Evolutionary conservation across 2,113 vertebrate species (phyloP), one percentile per base, ranked within the genome.

Genomic region (Syrrhaptes paradoxus): DNA sequence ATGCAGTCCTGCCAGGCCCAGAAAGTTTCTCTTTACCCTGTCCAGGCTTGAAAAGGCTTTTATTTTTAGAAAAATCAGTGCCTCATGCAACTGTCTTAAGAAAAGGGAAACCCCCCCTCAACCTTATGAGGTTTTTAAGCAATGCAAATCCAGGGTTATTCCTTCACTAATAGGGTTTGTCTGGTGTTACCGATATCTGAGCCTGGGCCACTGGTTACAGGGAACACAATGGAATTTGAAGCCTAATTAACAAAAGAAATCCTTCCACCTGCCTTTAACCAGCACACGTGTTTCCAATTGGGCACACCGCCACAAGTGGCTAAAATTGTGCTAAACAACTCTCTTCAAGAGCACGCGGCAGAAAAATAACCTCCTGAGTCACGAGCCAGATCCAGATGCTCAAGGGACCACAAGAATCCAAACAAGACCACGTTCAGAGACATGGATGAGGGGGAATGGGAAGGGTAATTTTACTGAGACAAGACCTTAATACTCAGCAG

Each of bases 191-290:
- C 4, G 18, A 78, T 58, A 92, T 74, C 36, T 6, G 1, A 95
- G 93, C 66, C 54, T 68, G 32, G 62, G 76, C 87, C 91, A 82
- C 68, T 65, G 62, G 81, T 95, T 96, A 85, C 54, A 87, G 54
- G 28, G 87, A 96, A 76, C 71, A 93, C 81, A 84, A 95, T 74
- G 91, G 91, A 96, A 96, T 95, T 80, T 90, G 91, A 88, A 79
- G 90, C 55, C 72, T 94, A 93, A 96, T 95, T 97, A 97, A 89
- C 77, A 82, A 87, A 92, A 84, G 91, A 86, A 95, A 87, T 87
- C 48, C 63, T 32, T 96, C 87, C 93, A 97, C 95, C 93, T 96
- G 93, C 81, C 77, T 90, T 63, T 90, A 96, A 96, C 82, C 72
- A 89, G 85, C 74, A 92, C 91, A 95, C 52, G 0, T 96, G 96